These are phyloP conservation scores for Gerosis bhagava DNA, from an alignment of 2,888 invertebrate genomes.

Conservation along the genomic window DNA sequence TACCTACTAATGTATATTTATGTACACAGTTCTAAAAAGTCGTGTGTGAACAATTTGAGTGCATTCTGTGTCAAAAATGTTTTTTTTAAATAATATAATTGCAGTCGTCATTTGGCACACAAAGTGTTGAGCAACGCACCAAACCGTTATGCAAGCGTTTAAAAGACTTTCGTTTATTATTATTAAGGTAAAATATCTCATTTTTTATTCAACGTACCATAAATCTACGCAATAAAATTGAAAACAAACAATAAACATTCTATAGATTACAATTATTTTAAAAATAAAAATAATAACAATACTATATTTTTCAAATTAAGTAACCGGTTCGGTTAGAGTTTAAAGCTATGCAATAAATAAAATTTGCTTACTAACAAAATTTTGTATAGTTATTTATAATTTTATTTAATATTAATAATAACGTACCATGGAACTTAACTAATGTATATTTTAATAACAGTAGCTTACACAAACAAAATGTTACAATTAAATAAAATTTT, in stretches of 20 bases:
- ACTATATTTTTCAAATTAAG: slow-evolving; percentile 29
- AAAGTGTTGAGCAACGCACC: slow-evolving; percentile 61
- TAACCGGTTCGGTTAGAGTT: slow-evolving; percentile 19
- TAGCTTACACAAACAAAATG: too few relatives aligned
- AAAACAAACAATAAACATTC: slow-evolving; percentile 23
- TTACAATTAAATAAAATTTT: neutral
- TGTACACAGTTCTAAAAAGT: slow-evolving; percentile 76
- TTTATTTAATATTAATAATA: too few relatives aligned
- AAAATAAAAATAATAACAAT: slow-evolving; percentile 20
- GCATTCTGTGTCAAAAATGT: slow-evolving; percentile 21
- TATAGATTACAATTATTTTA: slow-evolving; percentile 30
- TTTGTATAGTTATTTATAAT: too few relatives aligned
- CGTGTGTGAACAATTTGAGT: slow-evolving; percentile 42
- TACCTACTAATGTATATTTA: slow-evolving; percentile 63
- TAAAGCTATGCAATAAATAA: slow-evolving; percentile 15
- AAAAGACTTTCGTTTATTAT: slow-evolving; percentile 15
- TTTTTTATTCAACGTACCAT: too few relatives aligned
- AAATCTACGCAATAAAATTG: too few relatives aligned
- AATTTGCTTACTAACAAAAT: slow-evolving; percentile 9
- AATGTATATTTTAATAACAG: too few relatives aligned
- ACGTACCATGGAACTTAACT: too few relatives aligned
- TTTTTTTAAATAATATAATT: slow-evolving; percentile 27
- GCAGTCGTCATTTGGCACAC: slow-evolving; percentile 63
- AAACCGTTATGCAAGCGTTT: slow-evolving; percentile 37
- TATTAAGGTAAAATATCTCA: too few relatives aligned